A percentile compares a stretch with the other conserved stretches of the same genome.
Evolutionary conservation across 1,140 invertebrate genomes (phyloP).

Genomic region (Panulirus ornatus): DNA sequence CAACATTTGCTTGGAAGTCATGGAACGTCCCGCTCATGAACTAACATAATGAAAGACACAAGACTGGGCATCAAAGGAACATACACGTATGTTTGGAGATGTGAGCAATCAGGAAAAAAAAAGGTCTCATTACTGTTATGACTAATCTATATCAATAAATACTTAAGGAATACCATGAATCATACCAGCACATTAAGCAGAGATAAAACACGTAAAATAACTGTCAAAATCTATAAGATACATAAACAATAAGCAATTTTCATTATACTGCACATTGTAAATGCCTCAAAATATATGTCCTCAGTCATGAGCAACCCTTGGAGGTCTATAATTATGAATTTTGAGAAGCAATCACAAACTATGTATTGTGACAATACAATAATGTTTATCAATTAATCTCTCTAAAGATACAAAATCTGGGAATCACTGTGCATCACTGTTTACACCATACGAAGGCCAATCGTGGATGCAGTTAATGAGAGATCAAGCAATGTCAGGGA

Average conservation of each 20-base stretch:
- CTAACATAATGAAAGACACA: conserved; percentile 40
- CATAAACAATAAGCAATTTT: neutral
- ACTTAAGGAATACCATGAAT: neutral
- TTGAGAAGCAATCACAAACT: no score
- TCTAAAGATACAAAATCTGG: no score
- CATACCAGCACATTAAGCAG: neutral
- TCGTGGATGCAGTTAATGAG: no score
- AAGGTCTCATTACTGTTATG: neutral
- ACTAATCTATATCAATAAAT: neutral
- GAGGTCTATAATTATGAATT: no score
- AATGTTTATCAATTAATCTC: conserved; percentile 2
- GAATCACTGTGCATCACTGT: no score
- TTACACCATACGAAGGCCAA: no score
- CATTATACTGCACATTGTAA: neutral
- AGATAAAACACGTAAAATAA: neutral
- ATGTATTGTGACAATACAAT: neutral
- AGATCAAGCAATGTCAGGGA: no score
- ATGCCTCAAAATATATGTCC: no score
- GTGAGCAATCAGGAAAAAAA: neutral
- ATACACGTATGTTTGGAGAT: neutral
- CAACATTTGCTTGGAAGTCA: neutral
- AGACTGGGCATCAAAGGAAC: conserved; percentile 37
- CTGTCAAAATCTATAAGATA: neutral
- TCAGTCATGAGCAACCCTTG: no score
- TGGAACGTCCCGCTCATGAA: neutral